phyloP scores from a whole-genome alignment of 2,888 invertebrate genomes.

The Pyrochroa serraticornis region DNA sequence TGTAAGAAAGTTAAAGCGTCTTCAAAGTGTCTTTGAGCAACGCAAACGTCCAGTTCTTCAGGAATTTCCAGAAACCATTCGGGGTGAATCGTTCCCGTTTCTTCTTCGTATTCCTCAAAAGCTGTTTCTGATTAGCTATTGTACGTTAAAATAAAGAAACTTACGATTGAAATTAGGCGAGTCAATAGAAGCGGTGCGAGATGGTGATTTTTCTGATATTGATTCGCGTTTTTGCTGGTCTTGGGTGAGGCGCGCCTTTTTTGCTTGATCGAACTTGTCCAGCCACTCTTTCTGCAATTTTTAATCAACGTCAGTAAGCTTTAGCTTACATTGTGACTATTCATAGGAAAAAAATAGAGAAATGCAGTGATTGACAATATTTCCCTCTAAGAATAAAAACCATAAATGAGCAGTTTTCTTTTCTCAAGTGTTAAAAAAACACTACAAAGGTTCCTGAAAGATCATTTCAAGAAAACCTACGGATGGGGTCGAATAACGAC shows the following conservation, averaged over 20 bases:
- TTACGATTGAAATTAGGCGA: constrained; percentile 56
- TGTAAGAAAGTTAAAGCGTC: constrained; percentile 85
- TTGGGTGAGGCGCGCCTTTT: constrained; percentile 76
- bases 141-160: constrained; percentile 24
- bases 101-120: constrained; percentile 57
- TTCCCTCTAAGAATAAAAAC: too few relatives aligned
- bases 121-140: constrained; percentile 41
- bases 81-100: constrained; percentile 59
- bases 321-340: too few relatives aligned
- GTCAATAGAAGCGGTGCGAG: constrained; percentile 58
- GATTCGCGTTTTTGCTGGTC: constrained; percentile 61
- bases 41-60: constrained; percentile 92
- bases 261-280: constrained; percentile 88
- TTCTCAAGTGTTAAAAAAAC: too few relatives aligned
- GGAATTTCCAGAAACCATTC: constrained; percentile 91
- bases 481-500: too few relatives aligned
- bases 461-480: too few relatives aligned
- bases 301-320: constrained; percentile 23
- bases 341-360: too few relatives aligned
- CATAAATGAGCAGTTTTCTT: too few relatives aligned
- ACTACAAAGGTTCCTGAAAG: too few relatives aligned
- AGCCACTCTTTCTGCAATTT: constrained; percentile 84
- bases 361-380: too few relatives aligned
- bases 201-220: constrained; percentile 57
- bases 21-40: constrained; percentile 95